phyloP scores from a whole-genome alignment of 2,113 vertebrate genomes.

The Dendrocopos noguchii region DNA sequence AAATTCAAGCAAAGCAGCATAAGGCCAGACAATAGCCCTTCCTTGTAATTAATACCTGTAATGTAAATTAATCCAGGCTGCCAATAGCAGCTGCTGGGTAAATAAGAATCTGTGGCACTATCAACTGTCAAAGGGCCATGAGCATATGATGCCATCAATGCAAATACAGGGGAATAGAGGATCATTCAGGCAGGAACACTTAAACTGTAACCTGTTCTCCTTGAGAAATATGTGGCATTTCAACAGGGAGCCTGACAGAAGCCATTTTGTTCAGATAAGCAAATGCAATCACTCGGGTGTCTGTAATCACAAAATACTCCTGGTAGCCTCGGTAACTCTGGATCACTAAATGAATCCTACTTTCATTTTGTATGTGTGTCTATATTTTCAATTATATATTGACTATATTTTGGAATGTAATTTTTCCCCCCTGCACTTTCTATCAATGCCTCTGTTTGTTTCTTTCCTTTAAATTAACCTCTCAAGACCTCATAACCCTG shows the following conservation, averaged over 20 bases:
- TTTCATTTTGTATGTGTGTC: too few species aligned
- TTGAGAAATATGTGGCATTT: not conserved
- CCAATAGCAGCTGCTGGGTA: constrained; percentile 48
- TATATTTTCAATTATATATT: not conserved
- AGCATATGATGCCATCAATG: not conserved
- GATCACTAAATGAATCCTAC: not conserved
- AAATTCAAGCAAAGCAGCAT: not conserved
- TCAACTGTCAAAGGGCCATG: not conserved
- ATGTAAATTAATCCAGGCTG: constrained; percentile 40
- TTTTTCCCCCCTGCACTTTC: not conserved
- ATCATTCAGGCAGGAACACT: not conserved
- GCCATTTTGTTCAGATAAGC: not conserved
- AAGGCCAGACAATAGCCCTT: constrained; percentile 5
- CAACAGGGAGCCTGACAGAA: not conserved
- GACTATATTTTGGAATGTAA: not conserved
- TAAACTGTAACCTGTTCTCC: constrained; percentile 15
- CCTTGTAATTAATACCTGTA: constrained; percentile 62
- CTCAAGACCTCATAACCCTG: not conserved
- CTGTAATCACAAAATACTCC: not conserved
- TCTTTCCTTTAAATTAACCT: not conserved
- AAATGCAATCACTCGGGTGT: not conserved
- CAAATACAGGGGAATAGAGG: not conserved
- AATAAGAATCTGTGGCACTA: constrained; percentile 56
- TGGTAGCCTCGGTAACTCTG: not conserved
- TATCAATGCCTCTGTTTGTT: not conserved